Percentiles rank a stretch among this genome's conserved stretches.
Evolutionary conservation across 2,797 vertebrate species (phyloP).

Genomic region (Rhabdophis nuchalis): DNA sequence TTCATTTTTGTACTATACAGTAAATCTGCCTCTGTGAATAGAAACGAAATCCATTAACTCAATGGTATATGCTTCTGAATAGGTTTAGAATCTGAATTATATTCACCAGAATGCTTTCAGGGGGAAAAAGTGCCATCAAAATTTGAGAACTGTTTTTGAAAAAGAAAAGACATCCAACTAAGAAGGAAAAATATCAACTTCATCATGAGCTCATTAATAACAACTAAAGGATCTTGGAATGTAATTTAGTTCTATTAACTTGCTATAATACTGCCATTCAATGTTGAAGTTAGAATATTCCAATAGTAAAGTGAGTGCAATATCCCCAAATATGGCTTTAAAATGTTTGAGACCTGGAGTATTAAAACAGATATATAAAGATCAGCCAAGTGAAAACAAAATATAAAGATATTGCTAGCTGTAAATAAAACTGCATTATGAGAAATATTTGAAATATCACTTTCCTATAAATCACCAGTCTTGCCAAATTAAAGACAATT

Average conservation of each 20-base stretch:
- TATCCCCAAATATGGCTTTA: not conserved
- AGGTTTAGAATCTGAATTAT: not conserved
- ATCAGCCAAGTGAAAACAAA: slow-evolving; percentile 31
- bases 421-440: not conserved
- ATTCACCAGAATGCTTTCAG: not conserved
- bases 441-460: not conserved
- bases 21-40: not conserved
- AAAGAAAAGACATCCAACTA: not conserved
- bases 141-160: not conserved
- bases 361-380: not conserved
- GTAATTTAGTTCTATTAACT: not conserved
- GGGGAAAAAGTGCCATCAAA: not conserved
- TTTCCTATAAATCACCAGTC: slow-evolving; percentile 25
- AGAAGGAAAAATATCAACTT: slow-evolving; percentile 23
- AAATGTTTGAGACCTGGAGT: not conserved
- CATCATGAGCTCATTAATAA: slow-evolving; percentile 19
- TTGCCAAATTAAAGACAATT: slow-evolving; percentile 14
- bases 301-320: not conserved
- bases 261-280: not conserved
- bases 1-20: not conserved
- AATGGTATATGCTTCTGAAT: not conserved
- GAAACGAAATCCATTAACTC: not conserved
- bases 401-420: slow-evolving; percentile 12
- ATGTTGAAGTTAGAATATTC: not conserved
- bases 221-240: slow-evolving; percentile 23